These are phyloP conservation scores for Lydus trimaculatus DNA, from an alignment of 2,888 invertebrate genomes.

Conservation along the genomic window DNA sequence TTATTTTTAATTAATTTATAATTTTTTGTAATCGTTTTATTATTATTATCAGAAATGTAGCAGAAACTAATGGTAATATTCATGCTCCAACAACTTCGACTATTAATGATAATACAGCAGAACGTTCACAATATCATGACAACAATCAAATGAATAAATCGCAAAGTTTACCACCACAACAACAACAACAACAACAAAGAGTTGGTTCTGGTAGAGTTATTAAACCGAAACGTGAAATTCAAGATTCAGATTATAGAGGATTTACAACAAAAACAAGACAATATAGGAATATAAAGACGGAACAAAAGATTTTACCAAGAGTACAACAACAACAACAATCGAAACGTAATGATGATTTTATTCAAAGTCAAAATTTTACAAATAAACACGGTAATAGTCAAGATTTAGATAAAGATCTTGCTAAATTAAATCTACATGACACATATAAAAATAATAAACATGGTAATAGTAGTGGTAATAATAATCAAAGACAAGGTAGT, in stretches of 20 bases:
- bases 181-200: constrained; percentile 32
- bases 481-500: constrained; percentile 51
- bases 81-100: constrained; percentile 22
- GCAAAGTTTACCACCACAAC: constrained; percentile 4
- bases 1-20: neutral
- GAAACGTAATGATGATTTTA: constrained; percentile 42
- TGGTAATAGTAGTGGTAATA: constrained; percentile 23
- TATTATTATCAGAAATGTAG: neutral
- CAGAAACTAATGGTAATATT: constrained; percentile 25
- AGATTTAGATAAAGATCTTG: constrained; percentile 53
- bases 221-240: constrained; percentile 53
- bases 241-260: constrained; percentile 56
- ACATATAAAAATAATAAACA: constrained; percentile 38
- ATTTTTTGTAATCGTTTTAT: neutral
- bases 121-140: constrained; percentile 25
- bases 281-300: constrained; percentile 45
- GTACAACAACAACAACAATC: constrained; percentile 23
- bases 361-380: constrained; percentile 55
- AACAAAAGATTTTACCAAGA: constrained; percentile 43
- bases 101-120: neutral
- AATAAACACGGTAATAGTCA: constrained; percentile 59
- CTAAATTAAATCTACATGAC: constrained; percentile 51
- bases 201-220: constrained; percentile 50
- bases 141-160: constrained; percentile 13
- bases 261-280: constrained; percentile 56